phyloP scores from a whole-genome alignment of 2,797 vertebrate genomes.

The Coregonus suidteri region DNA sequence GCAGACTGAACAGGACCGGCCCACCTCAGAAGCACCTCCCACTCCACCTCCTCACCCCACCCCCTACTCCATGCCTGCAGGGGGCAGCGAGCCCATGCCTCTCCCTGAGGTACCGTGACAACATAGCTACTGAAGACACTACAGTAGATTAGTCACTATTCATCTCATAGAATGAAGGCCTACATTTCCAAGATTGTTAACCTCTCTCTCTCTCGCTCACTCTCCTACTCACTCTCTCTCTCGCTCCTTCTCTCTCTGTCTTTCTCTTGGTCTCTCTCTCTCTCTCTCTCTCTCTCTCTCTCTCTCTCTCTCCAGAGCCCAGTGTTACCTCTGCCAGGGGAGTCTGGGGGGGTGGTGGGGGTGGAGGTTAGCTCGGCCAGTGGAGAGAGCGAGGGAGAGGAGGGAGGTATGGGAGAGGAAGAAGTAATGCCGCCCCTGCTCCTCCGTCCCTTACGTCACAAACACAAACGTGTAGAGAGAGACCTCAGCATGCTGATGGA shows the following conservation, averaged over 20 bases:
- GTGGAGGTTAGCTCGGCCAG: constrained; percentile 54
- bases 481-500: constrained; percentile 67
- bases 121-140: too few relatives aligned
- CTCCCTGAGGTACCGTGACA: constrained; percentile 58
- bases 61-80: constrained; percentile 22
- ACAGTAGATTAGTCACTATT: background rate
- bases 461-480: constrained; percentile 59
- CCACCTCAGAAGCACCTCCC: constrained; percentile 1
- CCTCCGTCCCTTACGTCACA: constrained; percentile 49
- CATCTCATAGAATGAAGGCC: background rate
- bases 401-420: background rate
- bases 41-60: constrained; percentile 17
- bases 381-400: constrained; percentile 34
- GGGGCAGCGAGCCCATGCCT: constrained; percentile 35
- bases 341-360: background rate
- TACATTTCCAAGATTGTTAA: background rate
- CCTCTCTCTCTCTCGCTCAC: background rate
- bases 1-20: constrained; percentile 35
- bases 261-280: background rate
- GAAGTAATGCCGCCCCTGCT: constrained; percentile 42
- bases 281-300: background rate
- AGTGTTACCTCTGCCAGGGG: constrained; percentile 21
- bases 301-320: constrained; percentile 50
- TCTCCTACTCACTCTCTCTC: background rate
- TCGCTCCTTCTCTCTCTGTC: background rate